Percentiles rank a stretch among this genome's conserved stretches.
phyloP scores from a whole-genome alignment of 2,797 vertebrate species.

The Melopsittacus undulatus region DNA sequence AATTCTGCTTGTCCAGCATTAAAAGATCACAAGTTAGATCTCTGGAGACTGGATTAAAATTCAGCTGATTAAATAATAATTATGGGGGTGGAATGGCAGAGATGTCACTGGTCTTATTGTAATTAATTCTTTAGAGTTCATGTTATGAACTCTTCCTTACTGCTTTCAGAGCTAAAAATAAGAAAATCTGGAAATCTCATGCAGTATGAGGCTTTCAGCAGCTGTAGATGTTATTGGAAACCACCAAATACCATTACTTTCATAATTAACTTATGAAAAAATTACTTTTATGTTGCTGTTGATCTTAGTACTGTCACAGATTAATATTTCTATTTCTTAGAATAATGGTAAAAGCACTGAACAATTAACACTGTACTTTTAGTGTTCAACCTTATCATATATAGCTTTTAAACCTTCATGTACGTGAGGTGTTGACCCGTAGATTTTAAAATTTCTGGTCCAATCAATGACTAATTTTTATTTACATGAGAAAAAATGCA shows the following conservation, averaged over 20 bases:
- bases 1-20: not conserved
- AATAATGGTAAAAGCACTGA: not conserved
- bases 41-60: not conserved
- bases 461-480: not conserved
- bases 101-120: not conserved
- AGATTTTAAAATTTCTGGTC: not conserved
- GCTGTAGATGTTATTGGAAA: not conserved
- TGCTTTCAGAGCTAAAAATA: not conserved
- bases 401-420: not conserved
- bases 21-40: not conserved
- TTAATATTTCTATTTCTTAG: not conserved
- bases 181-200: not conserved
- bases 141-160: not conserved
- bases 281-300: not conserved
- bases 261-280: not conserved
- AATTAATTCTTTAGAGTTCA: not conserved
- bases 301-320: not conserved
- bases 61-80: conserved; percentile 28
- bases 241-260: not conserved
- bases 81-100: not conserved
- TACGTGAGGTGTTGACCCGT: not conserved
- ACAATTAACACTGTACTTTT: not conserved
- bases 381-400: not conserved
- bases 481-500: not conserved
- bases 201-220: not conserved